Evolutionary conservation across 2,113 vertebrate species (phyloP).

Genomic region (Myotis yumanensis): DNA sequence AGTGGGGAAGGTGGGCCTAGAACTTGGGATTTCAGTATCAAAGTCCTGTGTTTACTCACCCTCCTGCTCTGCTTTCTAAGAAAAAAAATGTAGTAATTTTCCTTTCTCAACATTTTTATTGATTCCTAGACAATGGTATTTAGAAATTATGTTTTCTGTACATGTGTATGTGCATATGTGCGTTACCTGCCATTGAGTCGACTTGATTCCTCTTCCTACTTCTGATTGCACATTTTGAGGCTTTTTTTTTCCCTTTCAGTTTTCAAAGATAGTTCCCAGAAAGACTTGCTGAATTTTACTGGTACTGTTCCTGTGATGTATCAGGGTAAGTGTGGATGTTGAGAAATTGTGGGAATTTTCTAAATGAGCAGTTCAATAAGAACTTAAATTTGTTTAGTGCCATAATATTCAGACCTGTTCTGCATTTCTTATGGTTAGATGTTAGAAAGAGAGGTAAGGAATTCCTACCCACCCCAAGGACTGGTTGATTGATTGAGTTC

Average conservation of each 20-base stretch:
- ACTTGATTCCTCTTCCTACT: neutral
- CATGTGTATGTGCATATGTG: neutral
- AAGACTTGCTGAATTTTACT: constrained; percentile 92
- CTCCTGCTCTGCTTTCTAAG: neutral
- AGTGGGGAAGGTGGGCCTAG: neutral
- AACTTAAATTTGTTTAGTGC: neutral
- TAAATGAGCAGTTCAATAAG: constrained; percentile 26
- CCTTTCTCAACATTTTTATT: neutral
- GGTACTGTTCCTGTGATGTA: constrained; percentile 92
- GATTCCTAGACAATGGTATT: neutral
- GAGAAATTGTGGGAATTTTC: constrained; percentile 37
- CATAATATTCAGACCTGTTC: neutral
- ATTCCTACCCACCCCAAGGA: neutral
- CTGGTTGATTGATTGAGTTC: neutral
- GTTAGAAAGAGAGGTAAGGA: neutral
- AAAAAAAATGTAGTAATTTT: constrained; percentile 18
- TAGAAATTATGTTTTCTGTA: neutral
- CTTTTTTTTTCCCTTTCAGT: constrained; percentile 83
- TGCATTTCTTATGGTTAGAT: neutral
- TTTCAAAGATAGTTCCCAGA: constrained; percentile 93
- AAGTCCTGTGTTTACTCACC: neutral
- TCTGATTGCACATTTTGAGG: constrained; percentile 32
- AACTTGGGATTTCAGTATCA: constrained; percentile 33
- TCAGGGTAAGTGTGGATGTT: constrained; percentile 85
- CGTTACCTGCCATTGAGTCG: neutral